phyloP scores from a whole-genome alignment of 2,888 invertebrate genomes.

The Mythimna ferrago region DNA sequence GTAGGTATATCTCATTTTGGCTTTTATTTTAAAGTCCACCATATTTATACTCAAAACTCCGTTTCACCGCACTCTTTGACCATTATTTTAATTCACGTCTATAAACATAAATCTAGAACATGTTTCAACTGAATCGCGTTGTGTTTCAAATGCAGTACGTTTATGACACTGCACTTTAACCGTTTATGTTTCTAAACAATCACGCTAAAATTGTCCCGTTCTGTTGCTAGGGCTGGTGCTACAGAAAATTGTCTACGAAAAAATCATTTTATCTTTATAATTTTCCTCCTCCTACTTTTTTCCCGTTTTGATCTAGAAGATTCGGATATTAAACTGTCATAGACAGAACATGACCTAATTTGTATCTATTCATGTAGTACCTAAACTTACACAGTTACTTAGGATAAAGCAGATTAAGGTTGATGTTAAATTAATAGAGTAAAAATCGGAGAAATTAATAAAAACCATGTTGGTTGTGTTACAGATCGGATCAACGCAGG shows the following conservation, averaged over 20 bases:
- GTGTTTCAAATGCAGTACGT: conserved; percentile 43
- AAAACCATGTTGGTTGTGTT: too few relatives aligned
- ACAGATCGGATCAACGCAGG: too few relatives aligned
- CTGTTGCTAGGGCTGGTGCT: conserved; percentile 45
- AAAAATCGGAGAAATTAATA: too few relatives aligned
- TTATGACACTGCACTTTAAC: conserved; percentile 56
- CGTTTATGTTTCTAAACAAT: conserved; percentile 61
- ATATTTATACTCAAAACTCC: neutral
- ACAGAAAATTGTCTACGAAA: neutral
- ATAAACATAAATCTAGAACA: conserved; percentile 21
- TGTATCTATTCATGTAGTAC: too few relatives aligned
- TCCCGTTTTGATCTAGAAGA: too few relatives aligned
- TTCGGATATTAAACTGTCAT: too few relatives aligned
- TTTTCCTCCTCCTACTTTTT: too few relatives aligned
- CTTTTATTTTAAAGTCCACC: neutral
- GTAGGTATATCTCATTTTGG: neutral
- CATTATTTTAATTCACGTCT: conserved; percentile 35
- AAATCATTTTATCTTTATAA: too few relatives aligned
- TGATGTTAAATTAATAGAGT: too few relatives aligned
- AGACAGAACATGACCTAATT: too few relatives aligned
- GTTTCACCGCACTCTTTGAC: neutral
- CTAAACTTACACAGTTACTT: too few relatives aligned
- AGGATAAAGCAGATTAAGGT: too few relatives aligned
- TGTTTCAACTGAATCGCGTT: conserved; percentile 14
- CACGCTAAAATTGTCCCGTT: conserved; percentile 54